Evolutionary conservation across 1,140 invertebrate species (phyloP).

Genomic region (Cydia strobilella): DNA sequence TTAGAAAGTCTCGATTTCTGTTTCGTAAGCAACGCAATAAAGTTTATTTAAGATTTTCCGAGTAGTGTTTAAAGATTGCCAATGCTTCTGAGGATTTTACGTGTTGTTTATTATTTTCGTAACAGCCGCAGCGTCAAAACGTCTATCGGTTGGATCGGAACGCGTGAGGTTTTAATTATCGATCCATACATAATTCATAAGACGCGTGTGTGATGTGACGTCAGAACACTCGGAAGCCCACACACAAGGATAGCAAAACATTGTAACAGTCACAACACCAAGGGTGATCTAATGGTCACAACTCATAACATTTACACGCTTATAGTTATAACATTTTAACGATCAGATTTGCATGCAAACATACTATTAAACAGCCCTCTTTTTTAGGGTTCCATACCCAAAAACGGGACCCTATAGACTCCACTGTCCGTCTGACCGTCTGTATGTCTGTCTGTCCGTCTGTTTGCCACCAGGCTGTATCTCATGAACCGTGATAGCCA

Average conservation of each 20-base stretch:
- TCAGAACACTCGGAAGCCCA: not conserved
- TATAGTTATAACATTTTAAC: no score
- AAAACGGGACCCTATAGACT: no score
- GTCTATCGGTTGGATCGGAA: not conserved
- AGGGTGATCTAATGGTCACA: not conserved
- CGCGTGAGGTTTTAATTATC: not conserved
- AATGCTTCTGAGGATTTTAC: not conserved
- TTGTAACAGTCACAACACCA: no score
- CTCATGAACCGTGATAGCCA: no score
- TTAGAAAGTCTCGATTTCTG: slow-evolving; percentile 11
- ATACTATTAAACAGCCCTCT: no score
- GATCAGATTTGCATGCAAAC: no score
- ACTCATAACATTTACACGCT: no score
- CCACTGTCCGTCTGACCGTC: no score
- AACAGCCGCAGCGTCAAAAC: not conserved
- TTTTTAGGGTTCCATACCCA: no score
- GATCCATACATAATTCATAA: not conserved
- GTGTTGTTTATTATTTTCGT: not conserved
- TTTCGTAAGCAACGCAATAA: slow-evolving; percentile 13
- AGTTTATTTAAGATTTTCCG: not conserved
- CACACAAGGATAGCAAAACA: not conserved
- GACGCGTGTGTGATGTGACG: not conserved
- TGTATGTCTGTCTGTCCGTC: no score
- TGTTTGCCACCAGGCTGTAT: no score
- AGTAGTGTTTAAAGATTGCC: not conserved